Percentiles rank a stretch among this genome's conserved stretches.
These are phyloP conservation scores for Meriones psammophilus DNA, from an alignment of 2,797 vertebrate species.

Conservation along the genomic window DNA sequence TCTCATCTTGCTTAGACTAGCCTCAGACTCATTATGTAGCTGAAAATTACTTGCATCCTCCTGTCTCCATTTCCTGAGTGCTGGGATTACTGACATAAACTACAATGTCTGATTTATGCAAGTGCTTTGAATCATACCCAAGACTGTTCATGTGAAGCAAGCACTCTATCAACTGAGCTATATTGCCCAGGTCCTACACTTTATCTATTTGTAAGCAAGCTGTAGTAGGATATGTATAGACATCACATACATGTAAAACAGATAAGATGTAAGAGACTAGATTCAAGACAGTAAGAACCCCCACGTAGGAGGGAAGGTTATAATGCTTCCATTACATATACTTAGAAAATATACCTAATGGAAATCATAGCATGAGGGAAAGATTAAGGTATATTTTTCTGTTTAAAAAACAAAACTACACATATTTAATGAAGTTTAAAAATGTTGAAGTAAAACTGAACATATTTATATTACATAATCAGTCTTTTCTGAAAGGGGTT, in stretches of 20 bases:
- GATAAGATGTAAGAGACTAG: slow-evolving; percentile 43
- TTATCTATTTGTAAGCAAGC: neutral
- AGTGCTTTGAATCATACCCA: neutral
- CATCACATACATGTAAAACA: slow-evolving; percentile 5
- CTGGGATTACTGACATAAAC: neutral
- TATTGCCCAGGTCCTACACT: neutral
- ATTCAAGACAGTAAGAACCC: slow-evolving; percentile 65
- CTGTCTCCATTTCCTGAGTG: neutral
- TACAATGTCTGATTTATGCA: neutral
- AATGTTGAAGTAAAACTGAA: slow-evolving; percentile 42
- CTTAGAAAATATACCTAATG: slow-evolving; percentile 55
- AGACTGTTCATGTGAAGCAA: neutral
- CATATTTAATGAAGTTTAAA: slow-evolving; percentile 66
- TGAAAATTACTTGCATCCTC: neutral
- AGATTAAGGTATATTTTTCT: slow-evolving; percentile 11
- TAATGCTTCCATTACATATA: neutral
- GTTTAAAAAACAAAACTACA: slow-evolving; percentile 3
- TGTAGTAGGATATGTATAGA: slow-evolving; percentile 16
- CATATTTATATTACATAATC: slow-evolving; percentile 35
- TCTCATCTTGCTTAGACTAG: neutral
- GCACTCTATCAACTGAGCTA: neutral
- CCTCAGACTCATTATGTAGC: neutral
- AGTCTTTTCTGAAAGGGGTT: slow-evolving; percentile 58
- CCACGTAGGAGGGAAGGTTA: slow-evolving; percentile 56
- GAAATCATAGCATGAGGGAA: slow-evolving; percentile 35